A percentile compares a stretch with the other conserved stretches of the same genome.
Evolutionary conservation across 2,113 vertebrate species (phyloP).

Genomic region (Tyto alba): DNA sequence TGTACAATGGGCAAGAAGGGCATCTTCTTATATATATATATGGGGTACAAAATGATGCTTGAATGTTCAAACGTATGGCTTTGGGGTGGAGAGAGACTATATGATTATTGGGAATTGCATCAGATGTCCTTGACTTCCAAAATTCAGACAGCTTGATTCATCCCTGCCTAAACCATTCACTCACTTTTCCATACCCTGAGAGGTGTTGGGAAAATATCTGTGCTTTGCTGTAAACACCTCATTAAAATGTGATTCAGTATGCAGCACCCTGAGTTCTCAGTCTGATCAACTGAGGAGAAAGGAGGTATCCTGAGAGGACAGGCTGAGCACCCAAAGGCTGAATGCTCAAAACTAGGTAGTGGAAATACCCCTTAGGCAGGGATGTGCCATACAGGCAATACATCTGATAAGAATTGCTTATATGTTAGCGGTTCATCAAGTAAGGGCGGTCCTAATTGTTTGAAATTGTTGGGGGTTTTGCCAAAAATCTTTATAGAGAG

Average conservation of each 20-base stretch:
- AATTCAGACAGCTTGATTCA: neutral
- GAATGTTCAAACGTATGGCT: neutral
- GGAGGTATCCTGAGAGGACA: neutral
- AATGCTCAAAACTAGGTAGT: neutral
- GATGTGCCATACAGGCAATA: neutral
- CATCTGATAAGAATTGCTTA: neutral
- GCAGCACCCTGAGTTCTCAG: neutral
- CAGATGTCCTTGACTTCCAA: neutral
- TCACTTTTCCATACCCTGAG: neutral
- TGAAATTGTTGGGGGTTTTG: neutral
- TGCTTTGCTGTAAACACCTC: neutral
- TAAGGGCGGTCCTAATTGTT: neutral
- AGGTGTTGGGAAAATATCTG: neutral
- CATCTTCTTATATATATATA: neutral
- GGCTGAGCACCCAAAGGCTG: neutral
- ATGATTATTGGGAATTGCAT: neutral
- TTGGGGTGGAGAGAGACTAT: neutral
- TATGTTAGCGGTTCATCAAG: neutral
- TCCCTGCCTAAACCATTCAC: neutral
- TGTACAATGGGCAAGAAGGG: neutral
- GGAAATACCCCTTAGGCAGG: neutral
- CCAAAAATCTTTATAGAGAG: neutral
- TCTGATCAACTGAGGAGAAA: neutral
- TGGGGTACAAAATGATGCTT: neutral
- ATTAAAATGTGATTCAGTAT: neutral